These are phyloP conservation scores for Serranus cabrilla DNA, from an alignment of 2,797 vertebrate genomes.

Conservation along the genomic window DNA sequence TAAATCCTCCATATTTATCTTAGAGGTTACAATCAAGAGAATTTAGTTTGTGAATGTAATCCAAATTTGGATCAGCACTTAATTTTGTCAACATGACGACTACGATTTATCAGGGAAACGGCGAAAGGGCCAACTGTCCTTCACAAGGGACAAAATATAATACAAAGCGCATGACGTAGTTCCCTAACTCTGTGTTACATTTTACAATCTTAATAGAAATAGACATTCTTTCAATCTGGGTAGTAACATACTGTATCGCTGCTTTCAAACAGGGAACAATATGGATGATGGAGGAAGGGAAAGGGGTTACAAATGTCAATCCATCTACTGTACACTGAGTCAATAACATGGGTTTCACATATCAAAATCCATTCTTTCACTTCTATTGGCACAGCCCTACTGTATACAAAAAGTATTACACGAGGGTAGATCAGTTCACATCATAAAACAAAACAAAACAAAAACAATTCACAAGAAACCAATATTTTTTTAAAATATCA, in stretches of 20 bases:
- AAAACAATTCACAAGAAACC: constrained; percentile 82
- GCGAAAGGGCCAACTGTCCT: constrained; percentile 50
- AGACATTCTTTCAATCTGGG: constrained; percentile 74
- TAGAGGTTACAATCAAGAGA: constrained; percentile 76
- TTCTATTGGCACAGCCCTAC: constrained; percentile 90
- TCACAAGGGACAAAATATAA: constrained; percentile 65
- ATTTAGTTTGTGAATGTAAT: constrained; percentile 62
- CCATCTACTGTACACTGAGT: constrained; percentile 77
- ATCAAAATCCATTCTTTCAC: constrained; percentile 84
- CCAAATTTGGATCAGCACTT: constrained; percentile 60
- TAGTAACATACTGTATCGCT: constrained; percentile 53
- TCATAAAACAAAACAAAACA: constrained; percentile 80
- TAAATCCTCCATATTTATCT: constrained; percentile 74
- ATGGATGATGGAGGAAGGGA: constrained; percentile 37
- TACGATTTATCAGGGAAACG: constrained; percentile 44
- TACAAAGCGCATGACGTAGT: constrained; percentile 59
- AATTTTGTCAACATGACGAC: constrained; percentile 55
- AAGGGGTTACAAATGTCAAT: constrained; percentile 64
- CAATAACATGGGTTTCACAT: constrained; percentile 80
- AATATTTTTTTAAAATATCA: constrained; percentile 73
- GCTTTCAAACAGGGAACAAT: constrained; percentile 65
- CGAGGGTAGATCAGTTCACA: constrained; percentile 87
- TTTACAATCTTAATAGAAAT: constrained; percentile 75
- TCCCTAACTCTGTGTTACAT: constrained; percentile 59
- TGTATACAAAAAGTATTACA: constrained; percentile 88